A percentile compares a stretch with the other conserved stretches of the same genome.
phyloP scores from a whole-genome alignment of 2,113 vertebrate genomes.

The Antennarius striatus region DNA sequence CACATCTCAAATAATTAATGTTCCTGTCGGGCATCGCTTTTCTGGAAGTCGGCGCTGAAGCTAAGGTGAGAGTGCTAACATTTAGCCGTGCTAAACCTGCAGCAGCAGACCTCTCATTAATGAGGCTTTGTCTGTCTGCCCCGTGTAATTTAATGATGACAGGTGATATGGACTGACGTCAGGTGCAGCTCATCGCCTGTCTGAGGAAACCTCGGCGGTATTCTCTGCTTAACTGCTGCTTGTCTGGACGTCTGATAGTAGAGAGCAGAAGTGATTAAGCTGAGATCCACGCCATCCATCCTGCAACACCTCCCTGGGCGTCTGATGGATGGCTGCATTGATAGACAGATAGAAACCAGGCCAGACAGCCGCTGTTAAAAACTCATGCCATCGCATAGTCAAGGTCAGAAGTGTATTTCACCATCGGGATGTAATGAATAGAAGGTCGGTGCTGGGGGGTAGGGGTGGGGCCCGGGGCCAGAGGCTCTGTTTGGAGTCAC shows the following conservation, averaged over 20 bases:
- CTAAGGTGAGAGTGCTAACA: slow-evolving; percentile 27
- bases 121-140: slow-evolving; percentile 57
- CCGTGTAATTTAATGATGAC: slow-evolving; percentile 73
- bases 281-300: slow-evolving; percentile 55
- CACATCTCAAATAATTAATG: slow-evolving; percentile 51
- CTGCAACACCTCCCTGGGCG: slow-evolving; percentile 27
- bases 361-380: slow-evolving; percentile 5
- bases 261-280: slow-evolving; percentile 49
- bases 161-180: slow-evolving; percentile 68
- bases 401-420: slow-evolving; percentile 40
- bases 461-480: neutral
- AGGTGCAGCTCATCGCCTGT: slow-evolving; percentile 36
- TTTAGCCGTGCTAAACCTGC: slow-evolving; percentile 50
- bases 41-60: slow-evolving; percentile 26
- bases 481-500: slow-evolving; percentile 3
- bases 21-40: slow-evolving; percentile 27
- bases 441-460: neutral
- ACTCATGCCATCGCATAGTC: slow-evolving; percentile 25
- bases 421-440: neutral
- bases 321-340: slow-evolving; percentile 47
- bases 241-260: slow-evolving; percentile 46
- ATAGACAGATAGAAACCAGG: slow-evolving; percentile 51
- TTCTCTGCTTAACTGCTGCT: slow-evolving; percentile 53
- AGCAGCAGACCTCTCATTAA: slow-evolving; percentile 53
- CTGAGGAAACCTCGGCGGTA: slow-evolving; percentile 37